These are phyloP conservation scores for Pipa parva DNA, from an alignment of 2,113 vertebrate species.

Conservation along the genomic window DNA sequence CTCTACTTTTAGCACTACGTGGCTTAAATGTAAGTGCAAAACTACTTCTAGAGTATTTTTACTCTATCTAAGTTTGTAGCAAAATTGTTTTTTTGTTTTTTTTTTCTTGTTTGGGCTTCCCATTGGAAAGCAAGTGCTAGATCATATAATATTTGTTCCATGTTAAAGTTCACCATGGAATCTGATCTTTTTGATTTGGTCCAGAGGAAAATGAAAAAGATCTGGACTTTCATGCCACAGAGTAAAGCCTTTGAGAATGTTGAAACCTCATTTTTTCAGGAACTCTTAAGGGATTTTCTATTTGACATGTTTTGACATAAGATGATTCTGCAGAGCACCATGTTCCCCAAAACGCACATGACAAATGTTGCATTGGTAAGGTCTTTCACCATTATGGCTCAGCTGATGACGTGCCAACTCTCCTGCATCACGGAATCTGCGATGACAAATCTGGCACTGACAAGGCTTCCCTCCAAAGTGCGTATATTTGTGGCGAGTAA, in stretches of 20 bases:
- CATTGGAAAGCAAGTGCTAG: background rate
- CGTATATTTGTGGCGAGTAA: slow-evolving; percentile 78
- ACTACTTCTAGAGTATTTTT: background rate
- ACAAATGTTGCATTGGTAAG: slow-evolving; percentile 77
- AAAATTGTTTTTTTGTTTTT: background rate
- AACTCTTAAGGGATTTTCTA: no score
- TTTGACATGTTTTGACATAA: slow-evolving; percentile 67
- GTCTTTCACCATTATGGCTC: slow-evolving; percentile 77
- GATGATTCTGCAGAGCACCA: slow-evolving; percentile 72
- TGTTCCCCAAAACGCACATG: slow-evolving; percentile 75
- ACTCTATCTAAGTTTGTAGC: background rate
- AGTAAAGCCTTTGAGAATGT: background rate
- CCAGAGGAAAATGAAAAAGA: background rate
- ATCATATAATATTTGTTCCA: background rate
- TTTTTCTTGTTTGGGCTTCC: background rate
- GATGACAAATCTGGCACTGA: slow-evolving; percentile 73
- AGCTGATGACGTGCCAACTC: slow-evolving; percentile 77
- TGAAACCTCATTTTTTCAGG: background rate
- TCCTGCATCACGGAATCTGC: slow-evolving; percentile 74
- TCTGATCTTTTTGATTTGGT: background rate
- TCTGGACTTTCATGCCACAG: background rate
- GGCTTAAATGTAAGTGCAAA: background rate
- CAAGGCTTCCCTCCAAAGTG: slow-evolving; percentile 78
- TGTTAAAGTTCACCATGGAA: background rate
- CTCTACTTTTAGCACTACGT: background rate